Conservation (phyloP, 2,797 vertebrate genomes). For the Rallus crepitans region DNA sequence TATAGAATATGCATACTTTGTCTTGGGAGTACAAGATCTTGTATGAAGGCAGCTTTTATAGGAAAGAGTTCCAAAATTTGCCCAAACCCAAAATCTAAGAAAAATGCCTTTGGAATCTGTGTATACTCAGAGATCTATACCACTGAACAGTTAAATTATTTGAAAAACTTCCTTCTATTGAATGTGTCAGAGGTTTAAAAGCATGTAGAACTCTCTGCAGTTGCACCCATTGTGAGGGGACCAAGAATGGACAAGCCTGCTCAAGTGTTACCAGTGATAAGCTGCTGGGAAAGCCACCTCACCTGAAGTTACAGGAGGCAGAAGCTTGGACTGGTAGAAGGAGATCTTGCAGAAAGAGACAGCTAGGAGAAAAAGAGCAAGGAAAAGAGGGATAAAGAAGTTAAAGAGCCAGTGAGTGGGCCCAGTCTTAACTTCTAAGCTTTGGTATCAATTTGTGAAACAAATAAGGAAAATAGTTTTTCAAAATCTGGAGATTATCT, state of each 20-base stretch:
- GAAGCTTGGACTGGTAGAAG: neutral
- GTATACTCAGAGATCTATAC: neutral
- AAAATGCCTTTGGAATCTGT: neutral
- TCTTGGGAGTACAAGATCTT: neutral
- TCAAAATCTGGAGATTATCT: neutral
- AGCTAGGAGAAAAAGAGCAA: neutral
- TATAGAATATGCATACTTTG: neutral
- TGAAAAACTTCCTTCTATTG: neutral
- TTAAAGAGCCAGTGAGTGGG: neutral
- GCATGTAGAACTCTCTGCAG: rapidly evolving
- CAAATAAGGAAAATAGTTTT: neutral
- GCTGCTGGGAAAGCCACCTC: neutral
- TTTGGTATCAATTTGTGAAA: neutral
- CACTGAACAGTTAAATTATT: neutral
- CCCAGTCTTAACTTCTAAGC: neutral
- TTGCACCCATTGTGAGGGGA: neutral
- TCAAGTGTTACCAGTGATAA: rapidly evolving
- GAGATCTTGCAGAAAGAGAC: neutral
- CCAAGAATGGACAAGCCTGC: neutral
- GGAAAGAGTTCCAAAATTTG: neutral
- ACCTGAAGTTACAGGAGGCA: neutral
- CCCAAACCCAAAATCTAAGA: neutral
- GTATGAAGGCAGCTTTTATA: neutral
- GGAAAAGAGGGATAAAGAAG: neutral
- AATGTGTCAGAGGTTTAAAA: neutral